phyloP scores from a whole-genome alignment of 2,888 invertebrate species.

The Syrista parreyssii region DNA sequence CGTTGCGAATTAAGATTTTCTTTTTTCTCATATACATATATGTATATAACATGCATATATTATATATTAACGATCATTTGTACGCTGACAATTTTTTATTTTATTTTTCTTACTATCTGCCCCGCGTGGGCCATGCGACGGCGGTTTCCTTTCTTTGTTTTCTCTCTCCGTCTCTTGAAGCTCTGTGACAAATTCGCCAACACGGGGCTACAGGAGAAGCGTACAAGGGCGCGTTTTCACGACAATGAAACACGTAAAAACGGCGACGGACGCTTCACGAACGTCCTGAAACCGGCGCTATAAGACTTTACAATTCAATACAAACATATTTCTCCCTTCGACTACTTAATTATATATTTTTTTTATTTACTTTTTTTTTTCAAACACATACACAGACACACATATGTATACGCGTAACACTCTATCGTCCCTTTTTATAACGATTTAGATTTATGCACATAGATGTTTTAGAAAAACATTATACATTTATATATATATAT shows the following conservation, averaged over 20 bases:
- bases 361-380: conserved; percentile 34
- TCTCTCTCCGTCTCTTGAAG: neutral
- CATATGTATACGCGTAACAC: neutral
- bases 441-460: conserved; percentile 38
- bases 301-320: conserved; percentile 40
- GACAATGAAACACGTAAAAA: neutral
- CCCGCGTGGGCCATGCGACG: neutral
- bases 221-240: neutral
- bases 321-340: neutral
- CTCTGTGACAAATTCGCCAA: neutral
- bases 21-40: neutral
- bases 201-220: no score
- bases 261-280: neutral
- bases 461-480: conserved; percentile 44
- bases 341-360: conserved; percentile 14
- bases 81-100: neutral
- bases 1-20: neutral
- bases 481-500: conserved; percentile 24
- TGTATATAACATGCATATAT: neutral
- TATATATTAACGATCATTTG: neutral
- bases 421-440: conserved; percentile 24
- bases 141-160: neutral
- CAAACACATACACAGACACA: neutral
- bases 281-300: neutral
- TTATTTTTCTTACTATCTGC: neutral